Base-by-base conservation (phyloP, 2,113 vertebrate species). In the Pyrgilauda ruficollis region DNA sequence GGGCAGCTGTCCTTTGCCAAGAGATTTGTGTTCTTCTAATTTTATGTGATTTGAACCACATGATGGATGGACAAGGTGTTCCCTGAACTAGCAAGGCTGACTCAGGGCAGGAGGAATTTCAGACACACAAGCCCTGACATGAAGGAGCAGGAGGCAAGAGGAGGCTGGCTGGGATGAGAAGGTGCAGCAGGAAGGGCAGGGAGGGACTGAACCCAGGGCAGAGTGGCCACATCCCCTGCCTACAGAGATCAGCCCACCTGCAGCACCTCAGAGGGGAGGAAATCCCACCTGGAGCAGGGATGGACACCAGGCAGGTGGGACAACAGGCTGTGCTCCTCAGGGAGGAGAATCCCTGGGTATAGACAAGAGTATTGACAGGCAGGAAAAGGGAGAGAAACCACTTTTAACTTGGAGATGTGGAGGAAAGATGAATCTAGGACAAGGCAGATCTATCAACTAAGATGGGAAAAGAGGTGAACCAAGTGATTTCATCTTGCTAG, bases 31-130 rank as follows among this genome's bases (percentile, higher is more conserved):
- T 18, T 75, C 72, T 67, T 56, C 84, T 93, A 14, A 62, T 89
- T 81, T 81, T 13, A 7, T 55, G 31, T 39, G 72, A 83, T 46
- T 68, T 75, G 73, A 74, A 66, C n/a, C 27, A 33, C 53, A 15
- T 47, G 78, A 88, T 15, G 59, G 90, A 80, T 2, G 3, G 23
- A 83, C 75, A 83, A 74, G 84, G 87, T 91, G 91, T 90, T 96
- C 90, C 91, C 56, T 81, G 52, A 92, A 43, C 66, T 30, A 61
- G 80, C 83, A 89, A 68, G 80, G 90, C 73, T 61, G 93, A 80
- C 72, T 91, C 83, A 61, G 41, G 73, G 85, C 61, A 94, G 68
- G 79, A 26, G 49, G 61, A 58, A 58, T 13, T 62, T 15, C n/a
- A 63, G 41, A 9, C 4, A 0, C 43, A 84, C 96, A 76, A 90